Base-by-base conservation (phyloP, 2,113 vertebrate genomes). In the Lycaon pictus region DNA sequence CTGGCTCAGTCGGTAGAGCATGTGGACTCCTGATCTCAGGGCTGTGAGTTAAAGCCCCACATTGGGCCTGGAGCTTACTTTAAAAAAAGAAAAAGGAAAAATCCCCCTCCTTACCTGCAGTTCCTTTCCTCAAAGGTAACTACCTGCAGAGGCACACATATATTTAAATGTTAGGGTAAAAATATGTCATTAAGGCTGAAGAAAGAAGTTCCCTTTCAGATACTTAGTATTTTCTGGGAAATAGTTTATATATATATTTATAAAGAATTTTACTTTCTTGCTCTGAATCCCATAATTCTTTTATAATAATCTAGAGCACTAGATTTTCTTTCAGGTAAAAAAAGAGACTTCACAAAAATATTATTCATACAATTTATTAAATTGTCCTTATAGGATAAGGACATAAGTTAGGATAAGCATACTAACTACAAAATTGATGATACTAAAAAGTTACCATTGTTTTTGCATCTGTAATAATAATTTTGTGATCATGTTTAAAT, bases 261-360 rank as follows among this genome's bases (percentile, higher is more conserved):
- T 27, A 3, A 83, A 53, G 35, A 69, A 60, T 19, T 29, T 89
- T 53, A 62, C 62, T 83, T 85, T 86, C 32, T 81, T 88, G 19
- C 20, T 88, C 5, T 35, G 23, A 43, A 62, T 90, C 25, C 1
- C 43, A 5, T 81, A 96, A 76, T 37, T 93, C 32, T 76, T 83
- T 91, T 29, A 69, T 60, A 51, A 88, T 77, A 88, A 83, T 37
- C 63, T 32, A 60, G 9, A 92, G 60, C 43, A 84, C 7, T 84
- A 85, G 55, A 32, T 84, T 92, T 74, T 84, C 63, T 92, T 89
- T 85, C 12, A 76, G 60, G 53, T 81, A 17, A 90, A 69, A 94
- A 77, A 88, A 35, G 5, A 90, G 3, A 58, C 3, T 19, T 85
- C 71, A 93, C 56, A 74, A 74, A 88, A 90, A 69, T 88, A 92